Evolutionary conservation across 1,140 invertebrate genomes (phyloP).

Genomic region (Holcopasites calliopsidis): DNA sequence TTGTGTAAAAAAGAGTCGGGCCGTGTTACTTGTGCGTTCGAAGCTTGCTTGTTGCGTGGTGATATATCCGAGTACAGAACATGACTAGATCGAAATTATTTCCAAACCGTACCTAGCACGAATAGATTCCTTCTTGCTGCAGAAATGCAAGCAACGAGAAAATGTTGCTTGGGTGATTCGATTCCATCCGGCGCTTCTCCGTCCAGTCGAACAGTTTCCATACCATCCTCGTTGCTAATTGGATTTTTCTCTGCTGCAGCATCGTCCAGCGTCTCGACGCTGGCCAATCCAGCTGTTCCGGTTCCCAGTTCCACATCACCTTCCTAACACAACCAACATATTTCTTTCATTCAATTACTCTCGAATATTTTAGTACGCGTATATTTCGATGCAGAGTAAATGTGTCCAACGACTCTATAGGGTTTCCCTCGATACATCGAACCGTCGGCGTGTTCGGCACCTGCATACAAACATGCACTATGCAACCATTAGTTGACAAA

Average conservation of each 20-base stretch:
- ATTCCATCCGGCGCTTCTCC: slow-evolving; percentile 63
- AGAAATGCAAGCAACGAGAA: slow-evolving; percentile 63
- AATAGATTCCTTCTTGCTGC: slow-evolving; percentile 68
- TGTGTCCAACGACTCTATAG: slow-evolving; percentile 42
- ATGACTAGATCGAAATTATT: too few species aligned
- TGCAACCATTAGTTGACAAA: neutral
- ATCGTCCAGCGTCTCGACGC: slow-evolving; percentile 87
- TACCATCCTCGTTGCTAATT: slow-evolving; percentile 86
- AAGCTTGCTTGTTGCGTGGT: too few species aligned
- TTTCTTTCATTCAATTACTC: neutral
- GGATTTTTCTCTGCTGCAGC: slow-evolving; percentile 84
- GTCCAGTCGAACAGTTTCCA: slow-evolving; percentile 85
- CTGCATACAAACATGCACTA: too few species aligned
- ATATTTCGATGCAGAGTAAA: too few species aligned
- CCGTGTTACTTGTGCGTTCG: too few species aligned
- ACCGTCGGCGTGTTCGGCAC: neutral
- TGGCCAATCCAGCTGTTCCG: slow-evolving; percentile 84
- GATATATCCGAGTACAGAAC: too few species aligned
- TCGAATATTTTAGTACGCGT: too few species aligned
- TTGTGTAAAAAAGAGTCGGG: too few species aligned
- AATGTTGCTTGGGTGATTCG: slow-evolving; percentile 68
- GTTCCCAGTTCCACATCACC: slow-evolving; percentile 78
- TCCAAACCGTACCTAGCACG: slow-evolving; percentile 70
- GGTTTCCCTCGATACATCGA: neutral
- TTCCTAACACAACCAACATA: slow-evolving; percentile 62